Conservation (phyloP, 2,797 vertebrate species). For the Amblyraja radiata region DNA sequence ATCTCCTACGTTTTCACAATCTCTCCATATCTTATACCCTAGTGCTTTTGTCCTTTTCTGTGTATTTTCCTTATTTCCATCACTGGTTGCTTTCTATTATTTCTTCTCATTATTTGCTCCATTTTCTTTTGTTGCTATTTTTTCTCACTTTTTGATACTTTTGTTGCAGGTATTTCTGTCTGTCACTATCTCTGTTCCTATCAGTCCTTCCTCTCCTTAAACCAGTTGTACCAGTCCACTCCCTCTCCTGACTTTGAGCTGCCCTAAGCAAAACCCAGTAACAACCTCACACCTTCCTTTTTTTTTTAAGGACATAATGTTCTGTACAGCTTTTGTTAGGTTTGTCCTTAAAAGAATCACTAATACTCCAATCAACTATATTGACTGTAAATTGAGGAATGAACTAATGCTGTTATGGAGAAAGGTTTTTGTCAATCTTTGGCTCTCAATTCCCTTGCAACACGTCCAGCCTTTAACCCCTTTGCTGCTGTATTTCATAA, state of each 20-base stretch:
- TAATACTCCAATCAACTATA: neutral
- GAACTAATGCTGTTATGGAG: neutral
- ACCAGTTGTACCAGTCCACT: slow-evolving; percentile 16
- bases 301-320: neutral
- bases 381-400: neutral
- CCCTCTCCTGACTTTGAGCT: neutral
- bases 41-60: neutral
- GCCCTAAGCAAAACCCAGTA: neutral
- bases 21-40: neutral
- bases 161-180: neutral
- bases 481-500: neutral
- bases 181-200: neutral
- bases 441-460: neutral
- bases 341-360: neutral
- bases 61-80: neutral
- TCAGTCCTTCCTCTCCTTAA: slow-evolving; percentile 26
- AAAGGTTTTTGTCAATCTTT: neutral
- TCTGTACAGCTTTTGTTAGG: neutral
- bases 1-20: neutral
- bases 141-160: neutral
- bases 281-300: neutral
- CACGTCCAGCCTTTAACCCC: neutral
- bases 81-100: neutral
- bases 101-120: neutral
- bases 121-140: neutral